Evolutionary conservation across 2,888 invertebrate genomes (phyloP).

Genomic region (Plagiodera versicolora): DNA sequence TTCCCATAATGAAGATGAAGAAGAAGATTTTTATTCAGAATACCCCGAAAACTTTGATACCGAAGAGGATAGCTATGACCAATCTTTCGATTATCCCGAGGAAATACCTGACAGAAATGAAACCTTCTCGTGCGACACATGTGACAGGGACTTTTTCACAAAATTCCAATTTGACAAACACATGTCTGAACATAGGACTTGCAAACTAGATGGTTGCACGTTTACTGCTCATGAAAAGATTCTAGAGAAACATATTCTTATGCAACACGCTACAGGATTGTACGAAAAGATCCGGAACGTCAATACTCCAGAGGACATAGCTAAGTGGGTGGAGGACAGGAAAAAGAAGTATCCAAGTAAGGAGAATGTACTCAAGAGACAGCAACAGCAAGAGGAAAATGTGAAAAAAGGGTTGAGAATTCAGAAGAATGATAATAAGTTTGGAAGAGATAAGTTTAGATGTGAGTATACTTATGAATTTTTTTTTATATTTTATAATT

Average conservation of each 20-base stretch:
- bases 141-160: conserved; percentile 73
- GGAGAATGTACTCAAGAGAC: conserved; percentile 65
- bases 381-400: conserved; percentile 66
- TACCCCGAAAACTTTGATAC: conserved; percentile 16
- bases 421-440: conserved; percentile 47
- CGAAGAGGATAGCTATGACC: conserved; percentile 16
- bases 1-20: conserved; percentile 32
- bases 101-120: not conserved
- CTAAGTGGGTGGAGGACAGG: conserved; percentile 82
- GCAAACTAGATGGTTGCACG: conserved; percentile 78
- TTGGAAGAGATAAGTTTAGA: conserved; percentile 54
- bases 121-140: conserved; percentile 72
- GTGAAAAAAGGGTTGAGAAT: conserved; percentile 76
- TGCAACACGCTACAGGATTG: conserved; percentile 83
- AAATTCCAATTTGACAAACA: conserved; percentile 66
- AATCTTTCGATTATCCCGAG: not conserved
- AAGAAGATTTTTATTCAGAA: conserved; percentile 12
- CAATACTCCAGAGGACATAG: conserved; percentile 78
- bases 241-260: conserved; percentile 76
- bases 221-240: conserved; percentile 79
- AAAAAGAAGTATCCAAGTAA: conserved; percentile 61
- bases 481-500: not conserved
- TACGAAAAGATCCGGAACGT: conserved; percentile 76
- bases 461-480: conserved; percentile 38
- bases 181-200: conserved; percentile 73